Evolutionary conservation across 2,113 vertebrate species (phyloP).

Genomic region (Perca schrenkii): DNA sequence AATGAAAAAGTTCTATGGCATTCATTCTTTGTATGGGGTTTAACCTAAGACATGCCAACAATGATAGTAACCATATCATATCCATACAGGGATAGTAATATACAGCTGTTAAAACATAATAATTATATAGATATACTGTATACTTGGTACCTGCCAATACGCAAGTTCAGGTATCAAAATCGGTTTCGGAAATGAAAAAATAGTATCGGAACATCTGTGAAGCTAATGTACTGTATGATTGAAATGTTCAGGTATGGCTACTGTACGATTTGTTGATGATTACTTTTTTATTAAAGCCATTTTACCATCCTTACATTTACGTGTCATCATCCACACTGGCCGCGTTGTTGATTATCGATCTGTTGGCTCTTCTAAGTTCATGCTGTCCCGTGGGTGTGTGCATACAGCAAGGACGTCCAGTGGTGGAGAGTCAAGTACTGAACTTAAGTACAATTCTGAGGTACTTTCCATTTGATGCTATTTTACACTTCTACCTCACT

Average conservation of each 20-base stretch:
- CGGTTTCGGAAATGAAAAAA: too few relatives aligned
- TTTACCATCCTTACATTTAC: neutral
- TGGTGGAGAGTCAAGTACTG: neutral
- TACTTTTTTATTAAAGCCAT: neutral
- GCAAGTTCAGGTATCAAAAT: too few relatives aligned
- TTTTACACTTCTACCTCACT: neutral
- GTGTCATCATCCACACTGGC: neutral
- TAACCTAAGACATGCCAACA: too few relatives aligned
- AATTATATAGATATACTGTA: too few relatives aligned
- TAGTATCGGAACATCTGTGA: too few relatives aligned
- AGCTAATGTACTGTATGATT: neutral
- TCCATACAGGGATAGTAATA: too few relatives aligned
- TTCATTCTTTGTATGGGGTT: too few relatives aligned
- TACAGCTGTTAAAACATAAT: too few relatives aligned
- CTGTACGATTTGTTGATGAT: too few relatives aligned
- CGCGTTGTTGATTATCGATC: neutral
- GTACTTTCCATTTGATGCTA: neutral
- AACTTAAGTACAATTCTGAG: neutral
- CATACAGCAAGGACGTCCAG: neutral
- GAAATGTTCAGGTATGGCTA: neutral
- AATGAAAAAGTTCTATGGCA: too few relatives aligned
- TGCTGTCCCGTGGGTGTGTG: neutral
- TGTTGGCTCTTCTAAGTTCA: neutral
- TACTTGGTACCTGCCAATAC: too few relatives aligned
- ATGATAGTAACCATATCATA: too few relatives aligned